These are phyloP conservation scores for Cossypha polioptera DNA, from an alignment of 2,797 vertebrate genomes.

Conservation along the genomic window DNA sequence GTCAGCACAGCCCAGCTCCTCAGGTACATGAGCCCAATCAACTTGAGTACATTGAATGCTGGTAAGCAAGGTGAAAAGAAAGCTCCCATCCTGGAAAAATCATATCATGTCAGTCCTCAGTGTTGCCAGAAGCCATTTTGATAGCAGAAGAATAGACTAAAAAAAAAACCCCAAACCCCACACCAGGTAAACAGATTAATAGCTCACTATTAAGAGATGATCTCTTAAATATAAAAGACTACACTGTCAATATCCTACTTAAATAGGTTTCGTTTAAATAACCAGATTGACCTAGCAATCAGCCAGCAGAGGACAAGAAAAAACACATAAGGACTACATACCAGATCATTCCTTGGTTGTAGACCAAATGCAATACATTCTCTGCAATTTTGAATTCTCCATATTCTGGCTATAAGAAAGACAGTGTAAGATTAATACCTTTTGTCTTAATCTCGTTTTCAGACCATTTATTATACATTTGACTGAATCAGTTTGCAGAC, in stretches of 20 bases:
- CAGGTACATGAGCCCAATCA: constrained; percentile 96
- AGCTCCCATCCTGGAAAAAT: constrained; percentile 90
- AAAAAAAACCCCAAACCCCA: neutral
- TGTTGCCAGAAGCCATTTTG: neutral
- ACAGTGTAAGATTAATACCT: neutral
- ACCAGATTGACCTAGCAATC: neutral
- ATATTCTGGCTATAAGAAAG: constrained; percentile 88
- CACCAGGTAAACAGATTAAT: neutral
- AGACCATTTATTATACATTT: neutral
- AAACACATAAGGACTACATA: constrained; percentile 54
- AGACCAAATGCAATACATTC: constrained; percentile 95
- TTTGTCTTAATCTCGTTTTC: neutral
- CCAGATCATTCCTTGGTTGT: constrained; percentile 99
- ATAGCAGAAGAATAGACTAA: neutral
- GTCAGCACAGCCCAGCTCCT: constrained; percentile 97
- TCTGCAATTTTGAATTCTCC: constrained; percentile 99
- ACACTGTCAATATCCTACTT: neutral
- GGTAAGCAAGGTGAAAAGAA: constrained; percentile 98
- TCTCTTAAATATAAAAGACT: neutral
- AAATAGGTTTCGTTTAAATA: neutral
- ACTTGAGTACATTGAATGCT: constrained; percentile 93
- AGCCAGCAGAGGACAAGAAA: neutral
- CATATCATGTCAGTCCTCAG: neutral
- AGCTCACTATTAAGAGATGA: neutral
- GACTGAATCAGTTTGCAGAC: neutral